Conservation (phyloP, 2,888 invertebrate genomes). For the Epinotia nisella region DNA sequence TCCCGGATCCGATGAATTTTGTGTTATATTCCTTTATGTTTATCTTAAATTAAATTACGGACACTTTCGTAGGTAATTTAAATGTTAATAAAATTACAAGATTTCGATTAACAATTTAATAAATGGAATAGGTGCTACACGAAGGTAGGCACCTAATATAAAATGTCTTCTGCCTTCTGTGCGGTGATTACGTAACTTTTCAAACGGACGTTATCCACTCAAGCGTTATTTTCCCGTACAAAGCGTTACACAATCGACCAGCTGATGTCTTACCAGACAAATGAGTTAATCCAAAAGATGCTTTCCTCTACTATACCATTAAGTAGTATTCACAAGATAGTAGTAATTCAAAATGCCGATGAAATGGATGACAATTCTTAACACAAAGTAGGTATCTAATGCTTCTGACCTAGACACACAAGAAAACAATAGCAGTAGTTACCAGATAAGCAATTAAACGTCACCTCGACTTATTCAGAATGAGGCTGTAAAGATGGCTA, state of each 20-base stretch:
- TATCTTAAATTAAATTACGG: background rate
- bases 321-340: background rate
- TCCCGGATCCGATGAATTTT: constrained; percentile 4
- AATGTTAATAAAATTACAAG: too few relatives aligned
- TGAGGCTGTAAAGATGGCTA: background rate
- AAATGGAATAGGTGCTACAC: too few relatives aligned
- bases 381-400: constrained; percentile 22
- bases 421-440: constrained; percentile 49
- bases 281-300: too few relatives aligned
- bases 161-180: too few relatives aligned
- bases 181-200: too few relatives aligned
- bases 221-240: too few relatives aligned
- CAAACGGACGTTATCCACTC: too few relatives aligned
- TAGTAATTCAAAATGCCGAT: background rate
- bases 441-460: constrained; percentile 50
- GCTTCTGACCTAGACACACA: constrained; percentile 47
- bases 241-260: too few relatives aligned
- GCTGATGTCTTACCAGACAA: too few relatives aligned
- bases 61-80: background rate
- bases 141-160: too few relatives aligned
- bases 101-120: too few relatives aligned
- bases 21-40: background rate
- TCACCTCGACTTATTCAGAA: constrained; percentile 49
- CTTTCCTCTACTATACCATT: too few relatives aligned
- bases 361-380: background rate